Percentiles rank a stretch among this genome's conserved stretches.
phyloP scores from a whole-genome alignment of 2,797 vertebrate species.

The Callimico goeldii region DNA sequence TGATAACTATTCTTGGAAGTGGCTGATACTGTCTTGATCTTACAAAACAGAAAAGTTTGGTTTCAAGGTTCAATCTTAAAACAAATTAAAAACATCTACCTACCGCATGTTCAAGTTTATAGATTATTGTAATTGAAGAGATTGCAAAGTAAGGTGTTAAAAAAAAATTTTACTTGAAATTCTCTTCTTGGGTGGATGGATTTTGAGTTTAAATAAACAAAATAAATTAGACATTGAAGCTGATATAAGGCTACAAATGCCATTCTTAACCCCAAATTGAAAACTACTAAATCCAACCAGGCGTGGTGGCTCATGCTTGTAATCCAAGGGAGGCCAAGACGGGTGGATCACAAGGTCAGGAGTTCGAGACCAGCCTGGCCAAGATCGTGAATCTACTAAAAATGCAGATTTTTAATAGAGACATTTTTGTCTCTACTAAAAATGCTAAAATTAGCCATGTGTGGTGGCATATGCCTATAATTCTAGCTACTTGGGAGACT shows the following conservation, averaged over 20 bases:
- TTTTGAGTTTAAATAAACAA: constrained; percentile 19
- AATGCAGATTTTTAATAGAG: too few relatives aligned
- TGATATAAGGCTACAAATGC: neutral
- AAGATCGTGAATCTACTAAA: too few relatives aligned
- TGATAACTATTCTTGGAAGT: neutral
- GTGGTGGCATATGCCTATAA: too few relatives aligned
- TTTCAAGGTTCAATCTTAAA: constrained; percentile 17
- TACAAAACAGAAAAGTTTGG: neutral
- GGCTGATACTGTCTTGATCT: neutral
- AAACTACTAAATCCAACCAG: neutral
- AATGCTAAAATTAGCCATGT: too few relatives aligned
- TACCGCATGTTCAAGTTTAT: neutral
- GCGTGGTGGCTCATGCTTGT: too few relatives aligned
- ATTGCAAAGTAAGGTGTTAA: neutral
- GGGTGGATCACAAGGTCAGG: too few relatives aligned
- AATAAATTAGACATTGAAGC: neutral
- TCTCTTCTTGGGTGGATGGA: neutral
- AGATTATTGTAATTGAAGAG: neutral
- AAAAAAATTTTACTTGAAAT: neutral
- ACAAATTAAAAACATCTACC: neutral
- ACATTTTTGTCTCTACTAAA: too few relatives aligned
- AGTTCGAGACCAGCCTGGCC: too few relatives aligned
- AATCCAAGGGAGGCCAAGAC: too few relatives aligned
- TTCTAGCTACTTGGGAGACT: too few relatives aligned
- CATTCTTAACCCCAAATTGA: neutral